These are phyloP conservation scores for Romanogobio albipinnatus DNA, from an alignment of 2,113 vertebrate genomes.

Conservation along the genomic window DNA sequence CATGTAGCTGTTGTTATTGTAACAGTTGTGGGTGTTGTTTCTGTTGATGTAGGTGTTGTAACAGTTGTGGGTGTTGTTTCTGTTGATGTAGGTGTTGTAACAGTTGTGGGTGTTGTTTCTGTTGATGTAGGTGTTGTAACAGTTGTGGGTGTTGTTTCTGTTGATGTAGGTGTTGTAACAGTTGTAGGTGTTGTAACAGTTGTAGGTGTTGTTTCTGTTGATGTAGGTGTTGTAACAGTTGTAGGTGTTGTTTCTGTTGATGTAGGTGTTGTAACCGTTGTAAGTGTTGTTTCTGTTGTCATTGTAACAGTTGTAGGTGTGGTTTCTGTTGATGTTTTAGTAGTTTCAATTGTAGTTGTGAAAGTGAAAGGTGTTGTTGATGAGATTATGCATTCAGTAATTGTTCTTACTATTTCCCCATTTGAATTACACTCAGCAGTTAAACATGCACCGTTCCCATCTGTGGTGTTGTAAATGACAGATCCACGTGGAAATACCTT, in stretches of 20 bases:
- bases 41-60: too few species aligned
- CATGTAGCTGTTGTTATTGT: not conserved
- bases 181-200: too few species aligned
- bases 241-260: not conserved
- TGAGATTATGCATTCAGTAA: not conserved
- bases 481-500: not conserved
- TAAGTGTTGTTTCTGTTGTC: not conserved
- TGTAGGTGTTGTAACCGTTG: not conserved
- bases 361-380: constrained; percentile 27
- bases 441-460: constrained; percentile 36
- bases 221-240: not conserved
- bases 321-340: not conserved
- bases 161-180: not conserved
- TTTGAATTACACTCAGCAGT: constrained; percentile 15
- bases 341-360: constrained; percentile 3
- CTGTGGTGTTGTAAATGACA: constrained; percentile 18
- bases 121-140: too few species aligned
- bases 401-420: constrained; percentile 1
- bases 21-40: not conserved
- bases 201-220: not conserved
- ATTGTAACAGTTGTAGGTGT: not conserved
- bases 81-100: not conserved
- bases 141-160: not conserved
- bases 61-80: not conserved
- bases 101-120: not conserved